Percentiles rank a stretch among this genome's conserved stretches.
These are phyloP conservation scores for Trachelus stipa DNA, from an alignment of 2,888 invertebrate genomes.

Conservation along the genomic window DNA sequence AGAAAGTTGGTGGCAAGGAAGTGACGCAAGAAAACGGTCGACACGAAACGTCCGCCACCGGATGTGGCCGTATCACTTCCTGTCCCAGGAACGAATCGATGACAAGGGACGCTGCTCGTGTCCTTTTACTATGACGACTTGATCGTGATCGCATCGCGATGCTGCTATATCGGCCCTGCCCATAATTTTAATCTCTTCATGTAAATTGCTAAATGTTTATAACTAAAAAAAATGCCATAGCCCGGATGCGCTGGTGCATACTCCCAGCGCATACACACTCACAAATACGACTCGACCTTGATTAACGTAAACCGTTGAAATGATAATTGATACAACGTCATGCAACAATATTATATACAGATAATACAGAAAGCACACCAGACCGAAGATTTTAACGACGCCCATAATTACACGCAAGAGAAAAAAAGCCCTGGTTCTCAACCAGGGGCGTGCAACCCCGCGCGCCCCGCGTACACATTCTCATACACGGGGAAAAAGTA, in stretches of 20 bases:
- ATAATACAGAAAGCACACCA: conserved; percentile 26
- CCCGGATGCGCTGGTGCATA: conserved; percentile 68
- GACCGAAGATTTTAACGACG: neutral
- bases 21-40: conserved; percentile 16
- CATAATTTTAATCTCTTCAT: conserved; percentile 67
- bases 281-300: conserved; percentile 67
- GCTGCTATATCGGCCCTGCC: conserved; percentile 54
- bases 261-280: conserved; percentile 67
- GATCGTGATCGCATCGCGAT: conserved; percentile 1
- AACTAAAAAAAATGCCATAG: conserved; percentile 66
- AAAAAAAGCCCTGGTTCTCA: conserved; percentile 58
- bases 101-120: neutral
- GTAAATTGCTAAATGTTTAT: conserved; percentile 68
- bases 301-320: conserved; percentile 54
- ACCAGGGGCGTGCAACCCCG: conserved; percentile 51
- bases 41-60: conserved; percentile 8
- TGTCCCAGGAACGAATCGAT: neutral
- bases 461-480: conserved; percentile 53
- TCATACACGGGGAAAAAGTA: conserved; percentile 44
- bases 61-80: conserved; percentile 13
- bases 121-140: neutral
- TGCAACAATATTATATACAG: conserved; percentile 39
- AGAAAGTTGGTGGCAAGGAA: conserved; percentile 12
- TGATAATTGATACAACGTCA: conserved; percentile 34
- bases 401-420: conserved; percentile 11